Conservation (phyloP, 1,140 invertebrate genomes). For the Probaryconus sp. region DNA sequence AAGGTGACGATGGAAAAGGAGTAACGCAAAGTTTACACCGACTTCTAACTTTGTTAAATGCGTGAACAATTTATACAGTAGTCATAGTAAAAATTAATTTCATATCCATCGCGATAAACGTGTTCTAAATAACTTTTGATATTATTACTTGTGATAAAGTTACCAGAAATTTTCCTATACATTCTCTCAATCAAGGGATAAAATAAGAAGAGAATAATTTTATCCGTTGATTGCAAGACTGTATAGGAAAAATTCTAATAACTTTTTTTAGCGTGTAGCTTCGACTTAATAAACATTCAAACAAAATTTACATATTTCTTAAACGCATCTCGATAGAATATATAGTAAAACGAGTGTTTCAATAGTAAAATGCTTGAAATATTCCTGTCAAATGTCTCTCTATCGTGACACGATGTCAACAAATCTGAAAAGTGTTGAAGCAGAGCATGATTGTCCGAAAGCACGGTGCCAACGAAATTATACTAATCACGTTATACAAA, state of each 20-base stretch:
- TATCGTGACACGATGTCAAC: too few species aligned
- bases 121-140: slow-evolving; percentile 46
- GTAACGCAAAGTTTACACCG: slow-evolving; percentile 34
- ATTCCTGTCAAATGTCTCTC: background rate
- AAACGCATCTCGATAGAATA: too few species aligned
- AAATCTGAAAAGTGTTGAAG: slow-evolving; percentile 6
- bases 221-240: too few species aligned
- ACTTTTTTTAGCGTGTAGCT: too few species aligned
- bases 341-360: too few species aligned
- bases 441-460: slow-evolving; percentile 44
- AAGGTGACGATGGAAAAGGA: slow-evolving; percentile 26
- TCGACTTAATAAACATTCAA: too few species aligned
- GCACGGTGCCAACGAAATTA: slow-evolving; percentile 49
- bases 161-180: slow-evolving; percentile 17
- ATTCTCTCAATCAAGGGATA: too few species aligned
- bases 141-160: slow-evolving; percentile 44
- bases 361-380: too few species aligned
- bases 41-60: slow-evolving; percentile 20
- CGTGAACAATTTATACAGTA: background rate
- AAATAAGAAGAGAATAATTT: too few species aligned
- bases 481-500: slow-evolving; percentile 74
- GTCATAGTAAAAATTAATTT: slow-evolving; percentile 14
- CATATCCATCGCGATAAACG: slow-evolving; percentile 17
- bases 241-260: too few species aligned
- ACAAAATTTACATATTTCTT: too few species aligned